Base-by-base conservation (phyloP, 1,140 invertebrate genomes). In the Vollenhovia emeryi region DNA sequence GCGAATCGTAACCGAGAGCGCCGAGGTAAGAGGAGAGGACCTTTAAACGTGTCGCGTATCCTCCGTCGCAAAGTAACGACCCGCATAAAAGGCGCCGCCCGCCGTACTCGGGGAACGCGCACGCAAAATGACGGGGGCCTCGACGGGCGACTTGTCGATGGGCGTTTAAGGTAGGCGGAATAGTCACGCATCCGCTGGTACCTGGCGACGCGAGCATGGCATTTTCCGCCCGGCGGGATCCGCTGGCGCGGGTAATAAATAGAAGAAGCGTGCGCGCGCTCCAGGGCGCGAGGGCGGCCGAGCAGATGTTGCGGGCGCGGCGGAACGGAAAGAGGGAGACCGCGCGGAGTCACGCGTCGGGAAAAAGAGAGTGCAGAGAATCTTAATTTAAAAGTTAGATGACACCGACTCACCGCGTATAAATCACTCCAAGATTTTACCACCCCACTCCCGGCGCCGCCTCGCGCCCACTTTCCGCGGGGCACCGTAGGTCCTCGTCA, bases 331-430 rank as follows among this genome's bases (percentile, higher is more conserved):
- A 55, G 18, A 33, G 36, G 68, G 45, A 11, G n/a, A n/a, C n/a
- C n/a, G 40, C 18, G 73, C 33, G 62, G 21, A 50, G 43, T 40
- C 59, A 60, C 64, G 55, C 36, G 76, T 48, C 43, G 55, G n/a
- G 21, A 36, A 27, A 83, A 73, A 78, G n/a, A n/a, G n/a, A n/a
- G 66, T 82, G 78, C 66, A 73, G 68, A 60, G 83, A 88, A 85
- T 92, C 85, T 91, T 91, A 91, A 92, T 92, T 92, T 92, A 91
- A 91, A 91, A 92, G 91, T 92, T 91, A 91, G 85, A 91, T 91
- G 91, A 91, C 88, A 91, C 88, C 90, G 89, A 74, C 80, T 89
- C 66, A 85, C 84, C 87, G 86, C 82, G 55, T 83, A 91, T 91
- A 91, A 91, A 91, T 91, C 88, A 91, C 83, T 62, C 50, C n/a